Conservation (phyloP, 2,113 vertebrate genomes). For the Xiphophorus hellerii region DNA sequence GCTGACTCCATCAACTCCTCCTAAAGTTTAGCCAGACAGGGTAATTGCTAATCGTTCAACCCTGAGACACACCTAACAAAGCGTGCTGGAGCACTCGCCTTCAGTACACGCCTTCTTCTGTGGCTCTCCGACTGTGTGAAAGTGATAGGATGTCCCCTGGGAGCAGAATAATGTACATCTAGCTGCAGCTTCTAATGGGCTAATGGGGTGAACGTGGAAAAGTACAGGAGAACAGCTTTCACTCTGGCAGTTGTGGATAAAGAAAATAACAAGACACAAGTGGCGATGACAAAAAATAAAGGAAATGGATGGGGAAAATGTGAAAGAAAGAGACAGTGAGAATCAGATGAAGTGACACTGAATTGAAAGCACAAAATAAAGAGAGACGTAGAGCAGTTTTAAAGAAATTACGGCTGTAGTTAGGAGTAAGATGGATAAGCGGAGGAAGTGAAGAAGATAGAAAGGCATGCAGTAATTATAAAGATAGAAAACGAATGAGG, state of each 20-base stretch:
- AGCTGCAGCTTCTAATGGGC: slow-evolving; percentile 63
- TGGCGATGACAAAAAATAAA: neutral
- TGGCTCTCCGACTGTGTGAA: slow-evolving; percentile 56
- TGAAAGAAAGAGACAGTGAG: slow-evolving; percentile 10
- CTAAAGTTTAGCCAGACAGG: slow-evolving; percentile 61
- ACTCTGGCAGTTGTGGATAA: slow-evolving; percentile 25
- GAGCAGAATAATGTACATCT: slow-evolving; percentile 67
- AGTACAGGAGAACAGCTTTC: slow-evolving; percentile 37
- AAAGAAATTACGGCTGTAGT: slow-evolving; percentile 20
- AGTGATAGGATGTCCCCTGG: slow-evolving; percentile 62
- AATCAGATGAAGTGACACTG: slow-evolving; percentile 21
- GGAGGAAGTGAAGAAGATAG: slow-evolving; percentile 25
- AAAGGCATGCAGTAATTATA: slow-evolving; percentile 48
- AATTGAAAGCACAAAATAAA: slow-evolving; percentile 17
- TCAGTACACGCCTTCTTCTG: slow-evolving; percentile 47
- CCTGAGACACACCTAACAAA: slow-evolving; percentile 72
- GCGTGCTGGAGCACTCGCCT: slow-evolving; percentile 35
- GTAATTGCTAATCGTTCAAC: slow-evolving; percentile 70
- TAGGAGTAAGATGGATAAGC: slow-evolving; percentile 20
- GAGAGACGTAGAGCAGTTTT: slow-evolving; percentile 12
- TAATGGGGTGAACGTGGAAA: slow-evolving; percentile 62
- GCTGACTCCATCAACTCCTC: slow-evolving; percentile 60
- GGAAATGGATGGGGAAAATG: neutral
- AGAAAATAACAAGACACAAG: slow-evolving; percentile 1
- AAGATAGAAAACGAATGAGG: slow-evolving; percentile 39